A percentile compares a stretch with the other conserved stretches of the same genome.
phyloP scores from a whole-genome alignment of 2,888 invertebrate genomes.

The Kryphioiulus occultus region DNA sequence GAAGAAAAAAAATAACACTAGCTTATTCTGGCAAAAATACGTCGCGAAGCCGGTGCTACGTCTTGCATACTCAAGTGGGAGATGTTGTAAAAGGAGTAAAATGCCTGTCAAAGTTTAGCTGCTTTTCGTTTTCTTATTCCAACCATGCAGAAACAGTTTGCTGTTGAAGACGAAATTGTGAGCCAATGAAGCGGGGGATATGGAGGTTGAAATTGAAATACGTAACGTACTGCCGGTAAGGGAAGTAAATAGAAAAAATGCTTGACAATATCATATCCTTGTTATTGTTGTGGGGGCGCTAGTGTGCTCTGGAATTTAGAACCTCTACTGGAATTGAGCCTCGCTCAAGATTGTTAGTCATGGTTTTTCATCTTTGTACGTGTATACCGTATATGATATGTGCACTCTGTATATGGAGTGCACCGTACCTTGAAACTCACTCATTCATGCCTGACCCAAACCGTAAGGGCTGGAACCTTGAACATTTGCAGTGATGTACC shows the following conservation, averaged over 20 bases:
- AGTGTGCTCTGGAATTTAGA: too few species aligned
- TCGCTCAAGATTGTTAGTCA: too few species aligned
- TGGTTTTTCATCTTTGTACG: too few species aligned
- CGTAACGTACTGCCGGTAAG: neutral
- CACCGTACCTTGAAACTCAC: too few species aligned
- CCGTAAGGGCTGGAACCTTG: too few species aligned
- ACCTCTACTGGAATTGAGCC: too few species aligned
- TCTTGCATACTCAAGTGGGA: slow-evolving; percentile 21
- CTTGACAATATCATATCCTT: neutral
- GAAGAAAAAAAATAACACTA: neutral
- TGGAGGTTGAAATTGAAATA: slow-evolving; percentile 21
- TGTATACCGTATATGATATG: too few species aligned
- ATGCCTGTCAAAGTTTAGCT: slow-evolving; percentile 28
- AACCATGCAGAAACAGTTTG: neutral
- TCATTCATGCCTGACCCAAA: too few species aligned
- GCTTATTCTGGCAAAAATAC: slow-evolving; percentile 10
- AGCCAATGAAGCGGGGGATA: neutral
- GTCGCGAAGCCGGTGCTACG: neutral
- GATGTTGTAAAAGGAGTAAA: slow-evolving; percentile 5
- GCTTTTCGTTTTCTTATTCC: slow-evolving; percentile 24
- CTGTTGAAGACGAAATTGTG: neutral
- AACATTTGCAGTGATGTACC: too few species aligned
- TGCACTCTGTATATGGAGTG: too few species aligned
- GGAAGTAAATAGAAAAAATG: slow-evolving; percentile 10
- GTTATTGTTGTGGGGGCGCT: too few species aligned